Evolutionary conservation across 1,140 invertebrate species (phyloP), one percentile per base, ranked within the genome.

Genomic region (Drosophila virilis): DNA sequence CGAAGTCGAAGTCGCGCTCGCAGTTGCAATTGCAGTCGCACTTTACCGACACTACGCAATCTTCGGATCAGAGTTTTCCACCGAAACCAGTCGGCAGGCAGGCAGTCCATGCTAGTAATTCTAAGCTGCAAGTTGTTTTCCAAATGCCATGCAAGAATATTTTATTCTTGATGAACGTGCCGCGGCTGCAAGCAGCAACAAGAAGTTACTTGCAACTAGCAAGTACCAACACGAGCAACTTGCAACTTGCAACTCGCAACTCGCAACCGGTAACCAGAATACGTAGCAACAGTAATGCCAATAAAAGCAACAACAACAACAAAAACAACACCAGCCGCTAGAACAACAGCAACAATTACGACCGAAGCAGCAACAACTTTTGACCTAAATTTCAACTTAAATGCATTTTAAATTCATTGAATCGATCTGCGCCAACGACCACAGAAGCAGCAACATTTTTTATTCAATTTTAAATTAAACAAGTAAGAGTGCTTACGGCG

Each of bases 371-470:
- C 83, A 78, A 80, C 84, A 74, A 90, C 77, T 85, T 85, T 81
- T 89, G 85, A 89, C 84, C 84, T 80, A 89, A 90, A 89, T 89
- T 90, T 85, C 80, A 85, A 81, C 57, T 84, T 85, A 89, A 89
- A 89, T 90, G 80, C 80, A 90, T 90, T 89, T 89, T 90, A 84
- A 85, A 90, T 90, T 89, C 85, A 89, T 89, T 89, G 84, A 80
- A 89, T 89, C 84, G 85, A 89, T 88, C 84, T 83, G 60, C 73
- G 54, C 74, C 77, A 45, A 52, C 76, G 55, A 54, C 75, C 58
- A 68, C 66, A 46, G 67, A 48, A 60, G 64, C 59, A 33, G 43
- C 58, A 22, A 35, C 33, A 61, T 69, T 78, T 74, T 75, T 77
- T 74, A 60, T 69, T 74, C 74, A 88, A 88, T 88, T 74, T 79